Evolutionary conservation across 2,888 invertebrate species (phyloP).

Genomic region (Agrotis ipsilon): DNA sequence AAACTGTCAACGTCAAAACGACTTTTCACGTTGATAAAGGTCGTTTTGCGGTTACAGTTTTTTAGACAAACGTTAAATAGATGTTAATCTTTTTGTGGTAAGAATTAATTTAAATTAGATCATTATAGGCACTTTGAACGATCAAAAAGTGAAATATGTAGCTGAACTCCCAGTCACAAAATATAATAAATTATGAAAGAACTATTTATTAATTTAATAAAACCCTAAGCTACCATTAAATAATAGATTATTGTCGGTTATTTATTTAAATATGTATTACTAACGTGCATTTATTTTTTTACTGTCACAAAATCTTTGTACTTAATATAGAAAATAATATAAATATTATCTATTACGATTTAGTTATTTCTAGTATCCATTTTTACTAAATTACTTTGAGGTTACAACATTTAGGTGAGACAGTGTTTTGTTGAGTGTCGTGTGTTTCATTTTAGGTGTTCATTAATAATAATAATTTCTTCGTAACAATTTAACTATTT

Average conservation of each 20-base stretch:
- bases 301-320: conserved; percentile 8
- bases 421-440: conserved; percentile 31
- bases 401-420: conserved; percentile 42
- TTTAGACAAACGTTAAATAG: no score
- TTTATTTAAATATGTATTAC: conserved; percentile 6
- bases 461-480: neutral
- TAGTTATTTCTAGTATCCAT: neutral
- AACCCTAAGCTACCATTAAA: neutral
- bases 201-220: no score
- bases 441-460: conserved; percentile 17
- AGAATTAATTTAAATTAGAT: no score
- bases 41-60: no score
- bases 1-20: no score
- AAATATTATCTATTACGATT: neutral
- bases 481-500: neutral
- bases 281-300: conserved; percentile 58
- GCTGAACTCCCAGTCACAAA: no score
- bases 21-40: no score
- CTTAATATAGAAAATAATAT: conserved; percentile 18
- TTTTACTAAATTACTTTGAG: neutral
- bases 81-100: no score
- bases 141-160: no score
- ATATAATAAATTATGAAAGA: no score
- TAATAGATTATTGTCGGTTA: neutral
- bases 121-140: no score